Evolutionary conservation across 2,797 vertebrate genomes (phyloP).

Genomic region (Falco peregrinus): DNA sequence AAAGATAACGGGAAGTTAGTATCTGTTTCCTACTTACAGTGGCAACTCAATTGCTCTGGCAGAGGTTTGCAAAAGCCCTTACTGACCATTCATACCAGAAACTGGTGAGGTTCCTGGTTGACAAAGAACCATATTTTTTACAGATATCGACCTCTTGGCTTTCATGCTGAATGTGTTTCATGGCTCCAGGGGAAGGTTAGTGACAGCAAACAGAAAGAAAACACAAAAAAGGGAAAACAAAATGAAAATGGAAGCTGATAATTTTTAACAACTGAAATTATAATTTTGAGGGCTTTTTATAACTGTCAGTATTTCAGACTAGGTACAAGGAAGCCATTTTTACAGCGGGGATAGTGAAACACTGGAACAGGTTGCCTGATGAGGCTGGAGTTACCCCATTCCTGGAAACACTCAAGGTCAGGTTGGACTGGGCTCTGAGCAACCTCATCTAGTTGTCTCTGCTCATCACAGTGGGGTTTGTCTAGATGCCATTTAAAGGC

Average conservation of each 20-base stretch:
- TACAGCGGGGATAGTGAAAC: background rate
- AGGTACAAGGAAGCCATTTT: background rate
- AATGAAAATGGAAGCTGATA: background rate
- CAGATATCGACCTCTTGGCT: background rate
- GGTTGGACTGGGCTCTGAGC: background rate
- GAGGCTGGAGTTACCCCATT: background rate
- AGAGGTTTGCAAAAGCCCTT: background rate
- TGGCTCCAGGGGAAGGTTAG: background rate
- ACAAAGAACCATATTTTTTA: background rate
- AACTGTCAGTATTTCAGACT: background rate
- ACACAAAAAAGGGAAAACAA: background rate
- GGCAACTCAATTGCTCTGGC: background rate
- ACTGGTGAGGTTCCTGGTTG: background rate
- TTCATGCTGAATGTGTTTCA: background rate
- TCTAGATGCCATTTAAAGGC: background rate
- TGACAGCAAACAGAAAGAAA: background rate
- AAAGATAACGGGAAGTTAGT: background rate
- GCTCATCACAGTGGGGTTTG: fast-evolving
- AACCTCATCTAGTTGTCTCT: background rate
- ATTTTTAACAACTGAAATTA: background rate
- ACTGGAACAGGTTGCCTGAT: background rate
- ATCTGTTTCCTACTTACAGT: background rate
- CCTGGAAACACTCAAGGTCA: background rate
- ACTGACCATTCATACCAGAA: background rate
- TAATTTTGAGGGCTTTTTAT: background rate